phyloP scores from a whole-genome alignment of 2,797 vertebrate species.

The Cercopithecus petaurista region DNA sequence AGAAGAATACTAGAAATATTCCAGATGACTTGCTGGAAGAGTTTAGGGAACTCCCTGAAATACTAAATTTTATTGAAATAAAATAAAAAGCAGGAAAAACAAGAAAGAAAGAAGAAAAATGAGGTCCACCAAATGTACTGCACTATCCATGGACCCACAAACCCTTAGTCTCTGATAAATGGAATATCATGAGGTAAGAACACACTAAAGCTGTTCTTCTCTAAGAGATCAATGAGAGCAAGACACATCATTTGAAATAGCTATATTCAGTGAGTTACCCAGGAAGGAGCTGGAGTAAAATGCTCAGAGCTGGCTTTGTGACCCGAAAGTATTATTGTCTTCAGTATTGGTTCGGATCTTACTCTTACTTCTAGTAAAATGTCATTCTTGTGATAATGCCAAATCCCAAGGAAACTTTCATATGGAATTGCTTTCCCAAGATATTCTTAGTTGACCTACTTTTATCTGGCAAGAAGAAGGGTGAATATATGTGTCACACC shows the following conservation, averaged over 20 bases:
- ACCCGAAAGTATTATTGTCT: background rate
- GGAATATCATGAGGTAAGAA: background rate
- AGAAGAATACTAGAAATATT: background rate
- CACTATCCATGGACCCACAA: background rate
- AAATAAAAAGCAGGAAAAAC: background rate
- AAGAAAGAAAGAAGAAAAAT: background rate
- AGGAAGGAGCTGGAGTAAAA: background rate
- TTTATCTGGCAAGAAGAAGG: background rate
- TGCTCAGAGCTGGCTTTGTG: background rate
- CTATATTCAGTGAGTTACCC: background rate
- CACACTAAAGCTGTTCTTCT: background rate
- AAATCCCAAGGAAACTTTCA: slow-evolving; percentile 27
- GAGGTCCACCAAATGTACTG: background rate
- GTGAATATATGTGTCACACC: background rate
- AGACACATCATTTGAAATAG: background rate
- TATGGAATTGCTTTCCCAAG: background rate
- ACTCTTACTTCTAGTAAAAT: slow-evolving; percentile 36
- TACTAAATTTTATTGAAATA: background rate
- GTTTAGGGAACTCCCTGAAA: background rate
- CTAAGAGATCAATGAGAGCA: background rate
- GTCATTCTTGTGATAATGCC: background rate
- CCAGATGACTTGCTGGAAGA: background rate
- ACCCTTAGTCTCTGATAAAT: background rate
- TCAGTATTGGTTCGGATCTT: background rate
- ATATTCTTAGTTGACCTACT: slow-evolving; percentile 37